Evolutionary conservation across 92 coral and sea anemone species (phyloP).

Genomic region (Bergia puertoricense): DNA sequence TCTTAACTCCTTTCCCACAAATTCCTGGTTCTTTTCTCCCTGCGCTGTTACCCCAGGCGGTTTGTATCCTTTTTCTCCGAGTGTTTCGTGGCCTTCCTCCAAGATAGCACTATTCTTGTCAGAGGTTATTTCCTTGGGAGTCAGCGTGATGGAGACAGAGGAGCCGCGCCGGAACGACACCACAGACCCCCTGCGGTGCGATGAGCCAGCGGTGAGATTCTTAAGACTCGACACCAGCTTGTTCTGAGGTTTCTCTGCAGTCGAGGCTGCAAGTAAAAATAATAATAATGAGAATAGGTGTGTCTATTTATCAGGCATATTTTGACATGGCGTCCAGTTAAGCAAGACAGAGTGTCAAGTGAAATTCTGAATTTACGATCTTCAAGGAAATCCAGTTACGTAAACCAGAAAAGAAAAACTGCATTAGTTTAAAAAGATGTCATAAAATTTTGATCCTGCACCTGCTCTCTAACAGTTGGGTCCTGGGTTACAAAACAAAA

Average conservation of each 20-base stretch:
- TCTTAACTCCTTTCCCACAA: background rate
- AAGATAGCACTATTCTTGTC: conserved; percentile 12
- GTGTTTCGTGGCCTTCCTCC: conserved; percentile 24
- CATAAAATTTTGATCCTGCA: no score
- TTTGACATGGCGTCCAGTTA: no score
- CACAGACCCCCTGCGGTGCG: conserved; percentile 46
- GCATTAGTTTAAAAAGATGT: no score
- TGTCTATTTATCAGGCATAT: background rate
- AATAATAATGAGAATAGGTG: background rate
- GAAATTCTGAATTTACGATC: no score
- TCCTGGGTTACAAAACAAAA: no score
- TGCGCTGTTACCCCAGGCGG: background rate
- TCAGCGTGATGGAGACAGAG: conserved; percentile 48
- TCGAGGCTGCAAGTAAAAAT: background rate
- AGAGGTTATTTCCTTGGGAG: conserved; percentile 55
- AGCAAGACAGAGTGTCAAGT: no score
- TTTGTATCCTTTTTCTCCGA: conserved; percentile 6
- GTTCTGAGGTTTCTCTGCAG: conserved; percentile 11
- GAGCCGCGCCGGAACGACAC: conserved; percentile 60
- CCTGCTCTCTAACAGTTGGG: no score
- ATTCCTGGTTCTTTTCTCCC: background rate
- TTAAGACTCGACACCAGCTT: conserved; percentile 30
- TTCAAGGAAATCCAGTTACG: no score
- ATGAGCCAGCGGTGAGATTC: background rate
- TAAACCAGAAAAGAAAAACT: no score